Evolutionary conservation across 1,140 invertebrate genomes (phyloP).

Genomic region (Sinella curviseta): DNA sequence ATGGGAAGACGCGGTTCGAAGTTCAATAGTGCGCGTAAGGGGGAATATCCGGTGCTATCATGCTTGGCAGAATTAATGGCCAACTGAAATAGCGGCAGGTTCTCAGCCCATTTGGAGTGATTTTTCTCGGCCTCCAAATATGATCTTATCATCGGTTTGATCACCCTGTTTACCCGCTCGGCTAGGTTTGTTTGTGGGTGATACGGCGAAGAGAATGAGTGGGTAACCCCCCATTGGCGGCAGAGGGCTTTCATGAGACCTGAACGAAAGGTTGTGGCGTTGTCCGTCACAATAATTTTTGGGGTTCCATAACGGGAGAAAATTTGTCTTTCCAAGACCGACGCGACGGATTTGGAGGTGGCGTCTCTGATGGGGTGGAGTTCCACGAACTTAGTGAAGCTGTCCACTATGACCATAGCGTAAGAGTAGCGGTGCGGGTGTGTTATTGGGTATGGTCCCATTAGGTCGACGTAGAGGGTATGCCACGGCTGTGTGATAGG

Average conservation of each 20-base stretch:
- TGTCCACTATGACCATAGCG: conserved; percentile 56
- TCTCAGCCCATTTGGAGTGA: not conserved
- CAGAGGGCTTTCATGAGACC: conserved; percentile 13
- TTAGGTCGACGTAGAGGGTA: conserved; percentile 58
- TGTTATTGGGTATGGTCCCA: conserved; percentile 53
- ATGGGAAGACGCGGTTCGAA: conserved; percentile 10
- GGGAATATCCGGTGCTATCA: conserved; percentile 8
- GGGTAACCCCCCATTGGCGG: conserved; percentile 10
- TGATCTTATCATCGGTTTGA: not conserved
- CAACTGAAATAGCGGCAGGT: not conserved
- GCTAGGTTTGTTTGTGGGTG: too few relatives aligned
- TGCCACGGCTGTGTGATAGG: not conserved
- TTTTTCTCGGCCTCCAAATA: not conserved
- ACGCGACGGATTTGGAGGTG: conserved; percentile 21
- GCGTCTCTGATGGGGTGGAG: conserved; percentile 55
- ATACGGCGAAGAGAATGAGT: not conserved
- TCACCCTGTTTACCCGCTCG: too few relatives aligned
- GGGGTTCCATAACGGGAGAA: conserved; percentile 22
- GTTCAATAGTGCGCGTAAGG: not conserved
- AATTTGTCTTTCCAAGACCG: conserved; percentile 19
- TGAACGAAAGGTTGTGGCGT: not conserved
- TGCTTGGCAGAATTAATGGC: conserved; percentile 24
- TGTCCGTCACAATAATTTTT: not conserved
- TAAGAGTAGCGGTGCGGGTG: conserved; percentile 51
- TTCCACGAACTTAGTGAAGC: conserved; percentile 57